phyloP scores from a whole-genome alignment of 2,888 invertebrate genomes.

The Argynnis bischoffii region DNA sequence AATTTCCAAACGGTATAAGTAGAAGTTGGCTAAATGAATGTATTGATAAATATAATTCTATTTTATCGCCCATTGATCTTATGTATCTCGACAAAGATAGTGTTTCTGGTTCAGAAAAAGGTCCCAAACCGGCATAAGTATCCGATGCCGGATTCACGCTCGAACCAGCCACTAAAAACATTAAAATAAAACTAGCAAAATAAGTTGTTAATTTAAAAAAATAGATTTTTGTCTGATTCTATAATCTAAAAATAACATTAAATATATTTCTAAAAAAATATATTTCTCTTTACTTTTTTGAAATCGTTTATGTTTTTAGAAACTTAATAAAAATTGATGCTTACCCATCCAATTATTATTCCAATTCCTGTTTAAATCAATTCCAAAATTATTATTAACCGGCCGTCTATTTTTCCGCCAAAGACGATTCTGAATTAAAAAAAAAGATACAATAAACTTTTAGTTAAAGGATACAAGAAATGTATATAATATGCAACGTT shows the following conservation, averaged over 20 bases:
- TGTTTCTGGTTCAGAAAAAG: constrained; percentile 88
- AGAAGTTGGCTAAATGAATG: constrained; percentile 89
- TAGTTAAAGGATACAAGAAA: background rate
- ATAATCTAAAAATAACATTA: too few relatives aligned
- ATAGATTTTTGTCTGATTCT: background rate
- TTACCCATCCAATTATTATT: constrained; percentile 85
- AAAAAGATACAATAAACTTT: background rate
- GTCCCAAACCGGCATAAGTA: constrained; percentile 84
- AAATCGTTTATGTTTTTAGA: background rate
- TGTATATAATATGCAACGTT: constrained; percentile 11
- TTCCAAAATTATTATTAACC: constrained; percentile 80
- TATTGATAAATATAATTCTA: constrained; percentile 86
- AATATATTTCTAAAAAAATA: too few relatives aligned
- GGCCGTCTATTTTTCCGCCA: constrained; percentile 86
- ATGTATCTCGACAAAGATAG: constrained; percentile 80
- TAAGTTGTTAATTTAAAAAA: background rate
- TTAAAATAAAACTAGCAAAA: background rate
- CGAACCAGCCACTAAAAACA: constrained; percentile 72
- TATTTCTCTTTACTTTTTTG: too few relatives aligned
- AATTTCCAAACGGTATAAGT: constrained; percentile 87
- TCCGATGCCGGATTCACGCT: constrained; percentile 83
- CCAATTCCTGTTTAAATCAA: constrained; percentile 91
- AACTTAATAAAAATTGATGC: constrained; percentile 21
- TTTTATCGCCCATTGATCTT: constrained; percentile 64
- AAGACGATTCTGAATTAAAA: constrained; percentile 79